Conservation (phyloP, 2,888 invertebrate species). For the Drepana falcataria region DNA sequence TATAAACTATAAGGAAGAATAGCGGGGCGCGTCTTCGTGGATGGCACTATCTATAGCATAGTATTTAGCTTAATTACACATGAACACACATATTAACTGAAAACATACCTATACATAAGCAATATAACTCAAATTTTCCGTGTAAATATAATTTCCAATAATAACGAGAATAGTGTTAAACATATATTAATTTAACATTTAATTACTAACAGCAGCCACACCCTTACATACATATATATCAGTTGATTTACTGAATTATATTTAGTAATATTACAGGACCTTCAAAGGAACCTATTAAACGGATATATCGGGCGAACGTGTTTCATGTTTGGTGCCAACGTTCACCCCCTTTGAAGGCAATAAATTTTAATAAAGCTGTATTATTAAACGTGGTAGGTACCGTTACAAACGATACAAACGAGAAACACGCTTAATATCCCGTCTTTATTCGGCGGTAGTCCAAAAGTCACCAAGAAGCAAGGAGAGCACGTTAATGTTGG, state of each 20-base stretch:
- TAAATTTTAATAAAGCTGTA: constrained; percentile 5
- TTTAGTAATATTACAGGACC: constrained; percentile 37
- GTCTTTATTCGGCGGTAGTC: neutral
- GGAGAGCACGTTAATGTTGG: too few species aligned
- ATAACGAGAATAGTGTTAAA: constrained; percentile 13
- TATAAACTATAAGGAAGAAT: too few species aligned
- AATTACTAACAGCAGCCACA: constrained; percentile 43
- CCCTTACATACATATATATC: constrained; percentile 8
- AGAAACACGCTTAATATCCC: neutral
- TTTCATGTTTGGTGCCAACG: constrained; percentile 21
- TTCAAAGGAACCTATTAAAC: constrained; percentile 42
- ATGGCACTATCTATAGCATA: too few species aligned
- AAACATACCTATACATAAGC: neutral
- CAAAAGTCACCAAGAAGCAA: too few species aligned
- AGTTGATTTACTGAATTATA: constrained; percentile 47
- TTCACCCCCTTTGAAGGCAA: constrained; percentile 3
- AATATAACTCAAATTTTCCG: neutral
- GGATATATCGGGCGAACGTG: constrained; percentile 49
- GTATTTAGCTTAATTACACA: too few species aligned
- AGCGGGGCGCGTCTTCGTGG: too few species aligned
- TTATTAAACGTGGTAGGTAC: neutral
- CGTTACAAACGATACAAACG: neutral
- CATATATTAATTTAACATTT: constrained; percentile 42
- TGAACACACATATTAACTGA: too few species aligned
- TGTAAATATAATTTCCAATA: constrained; percentile 4